phyloP scores from a whole-genome alignment of 2,888 invertebrate species.

The Cepaea hortensis region DNA sequence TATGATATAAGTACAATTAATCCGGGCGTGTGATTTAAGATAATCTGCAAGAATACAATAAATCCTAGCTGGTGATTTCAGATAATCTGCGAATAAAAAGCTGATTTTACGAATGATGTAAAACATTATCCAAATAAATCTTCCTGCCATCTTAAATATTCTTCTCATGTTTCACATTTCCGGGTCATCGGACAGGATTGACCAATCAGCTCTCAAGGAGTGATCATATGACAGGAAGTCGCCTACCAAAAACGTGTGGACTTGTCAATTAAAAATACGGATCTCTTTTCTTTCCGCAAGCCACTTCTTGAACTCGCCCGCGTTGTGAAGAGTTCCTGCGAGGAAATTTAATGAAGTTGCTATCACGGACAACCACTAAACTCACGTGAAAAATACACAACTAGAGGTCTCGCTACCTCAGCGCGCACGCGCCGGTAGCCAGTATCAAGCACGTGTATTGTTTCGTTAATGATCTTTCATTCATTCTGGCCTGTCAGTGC shows the following conservation, averaged over 20 bases:
- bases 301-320: constrained; percentile 21
- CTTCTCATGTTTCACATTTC: constrained; percentile 27
- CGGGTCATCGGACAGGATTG: constrained; percentile 17
- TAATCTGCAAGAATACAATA: too few species aligned
- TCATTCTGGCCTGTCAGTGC: not conserved
- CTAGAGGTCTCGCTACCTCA: constrained; percentile 8
- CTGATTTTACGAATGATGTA: too few species aligned
- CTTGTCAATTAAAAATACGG: constrained; percentile 49
- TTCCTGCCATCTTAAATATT: constrained; percentile 1
- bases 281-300: constrained; percentile 31
- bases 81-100: too few species aligned
- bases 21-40: too few species aligned
- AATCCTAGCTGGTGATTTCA: too few species aligned
- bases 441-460: constrained; percentile 12
- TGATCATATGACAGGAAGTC: constrained; percentile 36
- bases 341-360: constrained; percentile 34
- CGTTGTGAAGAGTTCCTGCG: constrained; percentile 19
- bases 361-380: not conserved
- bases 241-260: constrained; percentile 38
- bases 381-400: constrained; percentile 22
- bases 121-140: too few species aligned
- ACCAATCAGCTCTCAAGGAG: constrained; percentile 14
- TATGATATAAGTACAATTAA: too few species aligned
- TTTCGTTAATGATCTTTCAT: constrained; percentile 16
- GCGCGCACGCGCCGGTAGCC: constrained; percentile 10